These are phyloP conservation scores for Scyliorhinus canicula DNA, from an alignment of 2,797 vertebrate species.

Conservation along the genomic window DNA sequence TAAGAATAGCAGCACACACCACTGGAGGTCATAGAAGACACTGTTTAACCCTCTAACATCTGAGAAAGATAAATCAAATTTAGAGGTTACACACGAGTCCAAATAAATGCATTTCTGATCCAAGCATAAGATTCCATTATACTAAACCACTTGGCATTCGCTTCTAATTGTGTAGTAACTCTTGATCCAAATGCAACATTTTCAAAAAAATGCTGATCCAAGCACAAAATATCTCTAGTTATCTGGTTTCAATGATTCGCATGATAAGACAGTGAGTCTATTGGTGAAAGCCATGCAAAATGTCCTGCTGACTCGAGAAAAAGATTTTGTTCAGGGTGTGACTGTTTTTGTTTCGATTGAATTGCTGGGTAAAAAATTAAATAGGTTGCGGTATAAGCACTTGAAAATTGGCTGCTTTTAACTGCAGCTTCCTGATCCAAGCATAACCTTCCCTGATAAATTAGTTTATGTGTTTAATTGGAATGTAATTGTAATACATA, in stretches of 20 bases:
- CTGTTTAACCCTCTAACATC: constrained; percentile 34
- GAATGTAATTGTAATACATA: neutral
- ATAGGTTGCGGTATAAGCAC: neutral
- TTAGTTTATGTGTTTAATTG: constrained; percentile 13
- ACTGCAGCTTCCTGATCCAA: neutral
- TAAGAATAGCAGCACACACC: constrained; percentile 30
- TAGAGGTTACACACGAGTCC: neutral
- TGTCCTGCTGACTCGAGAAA: constrained; percentile 1
- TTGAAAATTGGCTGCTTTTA: constrained; percentile 29
- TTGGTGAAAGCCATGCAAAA: constrained; percentile 11
- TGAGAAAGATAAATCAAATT: constrained; percentile 35
- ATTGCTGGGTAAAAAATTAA: constrained; percentile 14
- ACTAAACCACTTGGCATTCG: neutral
- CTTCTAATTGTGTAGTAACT: constrained; percentile 2
- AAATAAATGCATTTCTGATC: constrained; percentile 30
- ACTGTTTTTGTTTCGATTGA: constrained; percentile 32
- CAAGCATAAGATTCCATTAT: constrained; percentile 22
- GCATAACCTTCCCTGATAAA: constrained; percentile 20
- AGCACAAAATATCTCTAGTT: neutral
- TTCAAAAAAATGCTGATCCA: neutral
- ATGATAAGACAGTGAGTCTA: neutral
- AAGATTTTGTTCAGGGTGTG: constrained; percentile 3
- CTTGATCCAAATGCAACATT: constrained; percentile 11
- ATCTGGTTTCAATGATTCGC: constrained; percentile 30
- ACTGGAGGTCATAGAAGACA: constrained; percentile 13